phyloP scores from a whole-genome alignment of 2,888 invertebrate species.

The Neoscelio sp. region DNA sequence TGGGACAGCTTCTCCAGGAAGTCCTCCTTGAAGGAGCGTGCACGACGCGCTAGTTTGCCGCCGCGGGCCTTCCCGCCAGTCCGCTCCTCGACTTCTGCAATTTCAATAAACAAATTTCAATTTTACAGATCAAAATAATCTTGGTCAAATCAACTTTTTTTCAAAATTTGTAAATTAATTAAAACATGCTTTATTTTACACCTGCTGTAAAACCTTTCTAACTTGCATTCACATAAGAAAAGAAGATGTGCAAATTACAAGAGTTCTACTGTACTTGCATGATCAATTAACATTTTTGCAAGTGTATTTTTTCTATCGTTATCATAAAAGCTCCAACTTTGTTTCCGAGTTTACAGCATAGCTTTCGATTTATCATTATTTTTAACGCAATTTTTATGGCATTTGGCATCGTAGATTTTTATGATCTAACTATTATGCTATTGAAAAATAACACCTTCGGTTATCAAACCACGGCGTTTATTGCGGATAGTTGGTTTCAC shows the following conservation, averaged over 20 bases:
- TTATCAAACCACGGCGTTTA: conserved; percentile 13
- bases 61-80: conserved; percentile 91
- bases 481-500: too few species aligned
- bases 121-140: too few species aligned
- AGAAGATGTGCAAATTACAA: too few species aligned
- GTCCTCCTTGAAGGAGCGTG: conserved; percentile 96
- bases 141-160: too few species aligned
- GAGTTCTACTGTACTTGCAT: too few species aligned
- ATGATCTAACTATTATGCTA: conserved; percentile 26
- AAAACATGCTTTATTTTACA: too few species aligned
- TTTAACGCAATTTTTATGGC: conserved; percentile 13
- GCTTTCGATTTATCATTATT: conserved; percentile 40
- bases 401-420: conserved; percentile 22
- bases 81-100: conserved; percentile 83
- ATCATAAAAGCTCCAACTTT: conserved; percentile 11
- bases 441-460: conserved; percentile 34
- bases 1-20: conserved; percentile 95
- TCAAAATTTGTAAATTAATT: too few species aligned
- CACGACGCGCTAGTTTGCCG: conserved; percentile 93
- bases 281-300: background rate
- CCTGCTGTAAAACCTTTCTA: too few species aligned
- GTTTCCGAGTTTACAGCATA: conserved; percentile 28
- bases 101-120: too few species aligned
- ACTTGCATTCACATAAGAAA: too few species aligned
- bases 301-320: background rate